These are phyloP conservation scores for Halictus ligatus DNA, from an alignment of 2,888 invertebrate species.

Conservation along the genomic window DNA sequence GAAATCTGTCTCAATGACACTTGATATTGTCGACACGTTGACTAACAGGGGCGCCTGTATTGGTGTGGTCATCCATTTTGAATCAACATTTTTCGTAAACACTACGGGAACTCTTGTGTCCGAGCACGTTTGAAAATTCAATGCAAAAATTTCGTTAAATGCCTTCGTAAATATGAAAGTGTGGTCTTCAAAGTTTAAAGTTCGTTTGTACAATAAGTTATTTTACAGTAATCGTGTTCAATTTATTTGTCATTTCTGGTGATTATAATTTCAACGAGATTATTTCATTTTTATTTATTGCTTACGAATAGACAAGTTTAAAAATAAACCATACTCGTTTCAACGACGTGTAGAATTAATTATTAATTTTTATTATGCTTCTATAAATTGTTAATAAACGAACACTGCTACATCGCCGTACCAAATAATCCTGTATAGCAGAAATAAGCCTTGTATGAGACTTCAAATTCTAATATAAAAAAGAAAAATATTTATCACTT, in stretches of 20 bases:
- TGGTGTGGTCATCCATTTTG: not conserved
- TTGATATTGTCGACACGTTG: conserved; percentile 15
- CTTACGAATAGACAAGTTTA: not conserved
- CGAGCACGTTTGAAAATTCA: not conserved
- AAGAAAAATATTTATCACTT: not conserved
- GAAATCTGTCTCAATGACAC: conserved; percentile 22
- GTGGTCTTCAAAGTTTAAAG: not conserved
- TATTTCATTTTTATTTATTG: not conserved
- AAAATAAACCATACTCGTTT: not conserved
- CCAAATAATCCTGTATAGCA: too few species aligned
- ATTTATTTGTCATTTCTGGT: not conserved
- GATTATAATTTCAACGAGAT: not conserved
- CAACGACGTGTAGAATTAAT: not conserved
- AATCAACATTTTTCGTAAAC: not conserved
- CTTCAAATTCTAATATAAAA: too few species aligned
- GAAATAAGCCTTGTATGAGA: too few species aligned
- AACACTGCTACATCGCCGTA: not conserved
- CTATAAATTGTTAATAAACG: not conserved
- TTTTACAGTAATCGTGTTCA: not conserved
- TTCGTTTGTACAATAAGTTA: not conserved
- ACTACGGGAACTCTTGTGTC: too few species aligned
- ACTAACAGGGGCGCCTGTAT: conserved; percentile 1
- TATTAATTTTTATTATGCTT: too few species aligned
- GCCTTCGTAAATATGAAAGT: not conserved
- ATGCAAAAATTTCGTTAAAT: not conserved